Evolutionary conservation across 2,797 vertebrate genomes (phyloP).

Genomic region (Ceryle rudis): DNA sequence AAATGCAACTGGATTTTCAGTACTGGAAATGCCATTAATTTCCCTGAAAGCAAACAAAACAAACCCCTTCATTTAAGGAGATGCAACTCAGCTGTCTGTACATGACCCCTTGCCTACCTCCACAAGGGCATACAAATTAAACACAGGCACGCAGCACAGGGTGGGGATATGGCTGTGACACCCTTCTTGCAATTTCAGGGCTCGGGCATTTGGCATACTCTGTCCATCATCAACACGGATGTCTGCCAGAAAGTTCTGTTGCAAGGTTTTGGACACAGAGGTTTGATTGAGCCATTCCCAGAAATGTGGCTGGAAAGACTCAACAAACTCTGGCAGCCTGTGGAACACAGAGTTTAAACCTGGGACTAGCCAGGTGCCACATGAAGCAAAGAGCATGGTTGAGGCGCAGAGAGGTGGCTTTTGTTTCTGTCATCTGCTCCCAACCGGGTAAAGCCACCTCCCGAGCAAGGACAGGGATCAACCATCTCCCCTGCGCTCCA

Average conservation of each 20-base stretch:
- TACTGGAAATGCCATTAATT: background rate
- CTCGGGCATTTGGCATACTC: background rate
- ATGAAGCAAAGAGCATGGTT: fast-evolving
- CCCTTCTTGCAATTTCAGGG: background rate
- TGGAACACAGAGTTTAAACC: background rate
- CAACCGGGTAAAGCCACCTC: background rate
- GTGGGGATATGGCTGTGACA: background rate
- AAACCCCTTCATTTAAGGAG: background rate
- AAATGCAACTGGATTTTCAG: background rate
- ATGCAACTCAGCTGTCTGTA: background rate
- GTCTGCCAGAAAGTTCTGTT: background rate
- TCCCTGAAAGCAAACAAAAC: background rate
- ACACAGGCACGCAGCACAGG: background rate
- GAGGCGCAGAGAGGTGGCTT: background rate
- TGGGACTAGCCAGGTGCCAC: background rate
- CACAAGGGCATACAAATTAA: background rate
- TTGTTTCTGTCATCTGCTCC: background rate
- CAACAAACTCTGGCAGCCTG: background rate
- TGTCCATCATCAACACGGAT: fast-evolving
- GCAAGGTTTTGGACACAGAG: background rate
- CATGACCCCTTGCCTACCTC: background rate
- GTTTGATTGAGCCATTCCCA: background rate
- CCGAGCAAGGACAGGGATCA: background rate
- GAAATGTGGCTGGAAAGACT: background rate
- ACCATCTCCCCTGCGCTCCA: background rate